These are phyloP conservation scores for Lycophotia porphyrea DNA, from an alignment of 2,888 invertebrate genomes.

Conservation along the genomic window DNA sequence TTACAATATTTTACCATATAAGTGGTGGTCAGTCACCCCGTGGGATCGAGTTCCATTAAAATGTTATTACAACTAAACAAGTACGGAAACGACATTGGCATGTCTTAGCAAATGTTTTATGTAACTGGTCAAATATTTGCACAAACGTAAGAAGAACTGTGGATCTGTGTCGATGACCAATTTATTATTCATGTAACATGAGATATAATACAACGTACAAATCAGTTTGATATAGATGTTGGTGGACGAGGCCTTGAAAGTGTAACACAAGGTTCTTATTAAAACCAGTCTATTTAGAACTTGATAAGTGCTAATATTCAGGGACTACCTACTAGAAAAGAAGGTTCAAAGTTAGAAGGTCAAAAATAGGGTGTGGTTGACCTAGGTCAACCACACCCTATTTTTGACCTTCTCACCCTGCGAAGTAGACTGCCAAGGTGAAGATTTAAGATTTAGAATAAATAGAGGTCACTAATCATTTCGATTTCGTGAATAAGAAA, in stretches of 20 bases:
- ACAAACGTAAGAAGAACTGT: constrained; percentile 44
- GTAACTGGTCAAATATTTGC: constrained; percentile 60
- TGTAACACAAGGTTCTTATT: background rate
- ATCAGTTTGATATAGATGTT: constrained; percentile 9
- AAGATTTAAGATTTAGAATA: background rate
- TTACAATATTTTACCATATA: constrained; percentile 6
- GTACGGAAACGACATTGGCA: constrained; percentile 49
- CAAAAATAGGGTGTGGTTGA: constrained; percentile 6
- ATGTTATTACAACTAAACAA: constrained; percentile 44
- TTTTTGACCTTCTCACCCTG: constrained; percentile 16
- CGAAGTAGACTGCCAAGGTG: background rate
- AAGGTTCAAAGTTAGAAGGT: constrained; percentile 25
- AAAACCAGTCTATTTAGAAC: background rate
- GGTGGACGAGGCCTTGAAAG: background rate
- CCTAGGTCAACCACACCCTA: background rate
- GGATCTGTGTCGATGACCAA: constrained; percentile 43
- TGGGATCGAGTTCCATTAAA: constrained; percentile 53
- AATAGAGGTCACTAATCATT: background rate
- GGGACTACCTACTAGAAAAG: background rate
- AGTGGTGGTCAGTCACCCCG: constrained; percentile 43
- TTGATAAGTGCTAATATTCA: background rate
- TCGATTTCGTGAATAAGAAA: background rate
- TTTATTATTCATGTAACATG: constrained; percentile 30
- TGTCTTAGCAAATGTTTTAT: constrained; percentile 56
- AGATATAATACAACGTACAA: background rate